Evolutionary conservation across 2,888 invertebrate genomes (phyloP).

Genomic region (Agriopis aurantiaria): DNA sequence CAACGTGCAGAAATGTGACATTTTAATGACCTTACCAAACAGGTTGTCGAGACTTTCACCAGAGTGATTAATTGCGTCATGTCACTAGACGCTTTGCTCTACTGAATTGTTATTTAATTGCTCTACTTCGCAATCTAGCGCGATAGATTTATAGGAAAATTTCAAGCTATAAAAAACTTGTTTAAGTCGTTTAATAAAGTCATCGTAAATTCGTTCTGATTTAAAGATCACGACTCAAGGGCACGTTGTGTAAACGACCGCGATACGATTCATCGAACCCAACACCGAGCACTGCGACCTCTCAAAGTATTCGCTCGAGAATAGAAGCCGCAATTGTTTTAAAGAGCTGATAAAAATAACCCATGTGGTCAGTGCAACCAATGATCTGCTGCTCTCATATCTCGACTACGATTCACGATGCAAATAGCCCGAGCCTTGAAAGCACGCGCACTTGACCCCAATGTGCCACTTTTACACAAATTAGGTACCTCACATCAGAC

Average conservation of each 20-base stretch:
- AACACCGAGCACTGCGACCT: slow-evolving; percentile 38
- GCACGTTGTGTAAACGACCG: slow-evolving; percentile 52
- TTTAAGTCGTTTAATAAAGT: slow-evolving; percentile 13
- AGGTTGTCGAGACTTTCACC: slow-evolving; percentile 46
- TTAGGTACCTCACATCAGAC: background rate
- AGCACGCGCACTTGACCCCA: slow-evolving; percentile 71
- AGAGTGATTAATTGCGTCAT: slow-evolving; percentile 41
- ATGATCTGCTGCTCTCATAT: slow-evolving; percentile 52
- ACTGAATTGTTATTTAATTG: slow-evolving; percentile 39
- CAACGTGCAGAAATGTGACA: slow-evolving; percentile 27
- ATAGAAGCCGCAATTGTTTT: slow-evolving; percentile 43
- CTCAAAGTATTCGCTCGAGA: slow-evolving; percentile 37
- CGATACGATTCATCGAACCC: slow-evolving; percentile 49
- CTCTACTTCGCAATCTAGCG: slow-evolving; percentile 21
- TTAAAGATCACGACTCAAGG: slow-evolving; percentile 43
- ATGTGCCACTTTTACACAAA: slow-evolving; percentile 62
- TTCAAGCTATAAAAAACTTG: slow-evolving; percentile 22
- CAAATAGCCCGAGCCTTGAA: slow-evolving; percentile 58
- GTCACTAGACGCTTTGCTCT: slow-evolving; percentile 38
- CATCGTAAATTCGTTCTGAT: slow-evolving; percentile 24
- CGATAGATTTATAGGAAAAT: slow-evolving; percentile 23
- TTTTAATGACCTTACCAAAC: slow-evolving; percentile 39
- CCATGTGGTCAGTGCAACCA: slow-evolving; percentile 62
- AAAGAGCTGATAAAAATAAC: slow-evolving; percentile 49
- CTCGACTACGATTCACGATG: slow-evolving; percentile 54